A percentile compares a stretch with the other conserved stretches of the same genome.
These are phyloP conservation scores for Balaeniceps rex DNA, from an alignment of 2,113 vertebrate genomes.

Conservation along the genomic window DNA sequence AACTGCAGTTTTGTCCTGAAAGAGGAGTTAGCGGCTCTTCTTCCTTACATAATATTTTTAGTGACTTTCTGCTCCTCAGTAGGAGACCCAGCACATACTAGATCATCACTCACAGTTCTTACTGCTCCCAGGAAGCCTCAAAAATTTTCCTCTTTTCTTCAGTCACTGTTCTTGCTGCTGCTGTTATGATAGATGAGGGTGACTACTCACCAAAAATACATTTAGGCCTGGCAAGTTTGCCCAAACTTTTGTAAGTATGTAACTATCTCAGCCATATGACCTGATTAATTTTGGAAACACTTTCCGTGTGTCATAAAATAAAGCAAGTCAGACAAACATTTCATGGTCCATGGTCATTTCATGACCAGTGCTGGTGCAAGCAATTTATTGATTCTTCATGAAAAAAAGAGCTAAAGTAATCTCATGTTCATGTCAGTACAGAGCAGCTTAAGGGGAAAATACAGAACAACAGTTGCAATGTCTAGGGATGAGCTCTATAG, in stretches of 20 bases:
- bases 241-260: background rate
- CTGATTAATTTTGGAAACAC: background rate
- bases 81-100: background rate
- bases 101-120: background rate
- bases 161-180: background rate
- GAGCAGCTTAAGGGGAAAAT: background rate
- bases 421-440: background rate
- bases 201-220: background rate
- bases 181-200: background rate
- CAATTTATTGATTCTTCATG: background rate
- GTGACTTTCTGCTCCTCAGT: background rate
- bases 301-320: background rate
- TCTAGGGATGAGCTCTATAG: background rate
- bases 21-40: background rate
- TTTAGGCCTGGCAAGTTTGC: background rate
- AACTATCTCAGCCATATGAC: background rate
- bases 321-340: background rate
- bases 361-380: background rate
- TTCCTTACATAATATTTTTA: background rate
- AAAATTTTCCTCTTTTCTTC: background rate
- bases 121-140: background rate
- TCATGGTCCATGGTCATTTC: background rate
- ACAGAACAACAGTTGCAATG: background rate
- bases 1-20: background rate
- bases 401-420: background rate